Percentiles rank a stretch among this genome's conserved stretches.
These are phyloP conservation scores for Myoxocephalus aenaeus DNA, from an alignment of 2,797 vertebrate genomes.

Conservation along the genomic window DNA sequence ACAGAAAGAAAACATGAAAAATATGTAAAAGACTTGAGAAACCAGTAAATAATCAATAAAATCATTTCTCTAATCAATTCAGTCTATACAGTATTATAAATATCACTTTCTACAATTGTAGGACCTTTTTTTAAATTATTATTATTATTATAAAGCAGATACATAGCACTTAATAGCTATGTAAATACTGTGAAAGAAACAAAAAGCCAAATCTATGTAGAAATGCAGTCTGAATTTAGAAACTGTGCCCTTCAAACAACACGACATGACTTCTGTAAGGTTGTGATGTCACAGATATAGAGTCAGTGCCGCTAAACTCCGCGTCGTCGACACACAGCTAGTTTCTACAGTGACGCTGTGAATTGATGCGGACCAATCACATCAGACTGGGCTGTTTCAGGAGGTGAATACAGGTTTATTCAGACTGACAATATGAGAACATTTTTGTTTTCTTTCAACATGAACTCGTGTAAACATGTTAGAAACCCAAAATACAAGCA, in stretches of 20 bases:
- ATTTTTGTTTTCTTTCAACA: not conserved
- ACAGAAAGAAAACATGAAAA: not conserved
- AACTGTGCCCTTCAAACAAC: not conserved
- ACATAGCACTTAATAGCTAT: too few relatives aligned
- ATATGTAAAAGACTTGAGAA: not conserved
- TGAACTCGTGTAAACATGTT: not conserved
- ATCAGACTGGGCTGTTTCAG: not conserved
- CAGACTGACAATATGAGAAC: not conserved
- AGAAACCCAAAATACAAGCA: not conserved
- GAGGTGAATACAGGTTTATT: not conserved
- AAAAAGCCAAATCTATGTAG: not conserved
- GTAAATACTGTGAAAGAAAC: too few relatives aligned
- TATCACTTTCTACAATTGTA: too few relatives aligned
- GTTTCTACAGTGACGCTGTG: too few relatives aligned
- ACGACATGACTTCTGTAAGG: too few relatives aligned
- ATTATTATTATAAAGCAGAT: too few relatives aligned
- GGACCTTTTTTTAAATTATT: too few relatives aligned
- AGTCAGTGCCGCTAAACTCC: not conserved
- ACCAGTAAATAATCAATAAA: too few relatives aligned
- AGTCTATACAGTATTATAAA: too few relatives aligned
- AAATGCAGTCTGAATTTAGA: not conserved
- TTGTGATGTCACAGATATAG: not conserved
- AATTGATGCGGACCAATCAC: too few relatives aligned
- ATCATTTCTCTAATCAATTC: too few relatives aligned
- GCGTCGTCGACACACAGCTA: too few relatives aligned